phyloP scores from a whole-genome alignment of 2,113 vertebrate genomes.

The Donacobius atricapilla region DNA sequence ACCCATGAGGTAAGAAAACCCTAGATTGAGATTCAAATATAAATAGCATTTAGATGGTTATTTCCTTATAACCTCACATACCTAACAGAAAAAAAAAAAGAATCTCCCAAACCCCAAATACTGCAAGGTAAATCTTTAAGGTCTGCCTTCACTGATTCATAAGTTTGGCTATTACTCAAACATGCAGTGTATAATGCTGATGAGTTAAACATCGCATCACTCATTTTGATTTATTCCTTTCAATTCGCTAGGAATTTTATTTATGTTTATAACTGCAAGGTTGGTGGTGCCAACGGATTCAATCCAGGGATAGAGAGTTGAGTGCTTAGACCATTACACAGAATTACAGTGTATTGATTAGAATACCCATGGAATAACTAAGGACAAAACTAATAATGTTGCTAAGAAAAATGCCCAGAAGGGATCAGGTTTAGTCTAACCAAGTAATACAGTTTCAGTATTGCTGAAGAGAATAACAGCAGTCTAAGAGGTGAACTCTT shows the following conservation, averaged over 20 bases:
- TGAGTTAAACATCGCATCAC: neutral
- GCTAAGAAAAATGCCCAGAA: neutral
- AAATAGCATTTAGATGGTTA: neutral
- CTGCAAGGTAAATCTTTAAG: neutral
- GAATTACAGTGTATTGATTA: conserved; percentile 1
- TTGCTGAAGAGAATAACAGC: neutral
- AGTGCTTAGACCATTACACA: neutral
- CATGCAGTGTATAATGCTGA: neutral
- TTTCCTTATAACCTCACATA: neutral
- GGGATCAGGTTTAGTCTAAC: neutral
- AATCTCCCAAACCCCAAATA: neutral
- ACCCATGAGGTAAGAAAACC: neutral
- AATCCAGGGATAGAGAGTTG: neutral
- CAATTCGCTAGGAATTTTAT: neutral
- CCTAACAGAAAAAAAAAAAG: neutral
- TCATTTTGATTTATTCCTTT: conserved; percentile 32
- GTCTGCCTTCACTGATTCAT: neutral
- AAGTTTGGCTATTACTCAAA: neutral
- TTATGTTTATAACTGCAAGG: neutral
- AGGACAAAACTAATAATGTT: neutral
- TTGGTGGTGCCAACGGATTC: neutral
- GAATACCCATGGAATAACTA: neutral
- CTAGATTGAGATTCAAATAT: neutral
- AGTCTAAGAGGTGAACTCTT: neutral
- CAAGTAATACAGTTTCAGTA: neutral